Percentiles rank a stretch among this genome's conserved stretches.
These are phyloP conservation scores for Spilogale gracilis DNA, from an alignment of 2,113 vertebrate genomes.

Conservation along the genomic window DNA sequence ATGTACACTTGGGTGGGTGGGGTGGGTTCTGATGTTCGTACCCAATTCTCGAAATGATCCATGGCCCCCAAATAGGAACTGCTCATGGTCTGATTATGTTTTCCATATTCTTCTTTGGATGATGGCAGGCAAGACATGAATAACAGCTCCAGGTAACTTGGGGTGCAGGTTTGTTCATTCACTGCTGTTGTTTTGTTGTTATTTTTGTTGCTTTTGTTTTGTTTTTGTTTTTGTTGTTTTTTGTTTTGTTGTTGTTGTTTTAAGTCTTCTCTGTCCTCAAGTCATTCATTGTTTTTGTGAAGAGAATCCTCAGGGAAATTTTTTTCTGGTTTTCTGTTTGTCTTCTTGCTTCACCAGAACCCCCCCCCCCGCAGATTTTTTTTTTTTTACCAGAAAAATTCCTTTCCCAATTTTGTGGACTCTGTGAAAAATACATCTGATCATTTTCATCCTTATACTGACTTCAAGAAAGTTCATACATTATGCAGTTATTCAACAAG, in stretches of 20 bases:
- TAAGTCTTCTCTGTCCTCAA: not conserved
- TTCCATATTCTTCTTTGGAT: not conserved
- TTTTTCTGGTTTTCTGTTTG: not conserved
- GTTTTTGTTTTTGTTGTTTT: no score
- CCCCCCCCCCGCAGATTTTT: no score
- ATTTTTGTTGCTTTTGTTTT: no score
- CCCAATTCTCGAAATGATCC: not conserved
- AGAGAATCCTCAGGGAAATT: not conserved
- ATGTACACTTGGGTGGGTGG: not conserved
- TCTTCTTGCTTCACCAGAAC: not conserved
- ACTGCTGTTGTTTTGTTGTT: not conserved
- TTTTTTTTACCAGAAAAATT: not conserved
- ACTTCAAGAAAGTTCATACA: not conserved
- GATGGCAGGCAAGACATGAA: not conserved
- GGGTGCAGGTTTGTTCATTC: not conserved
- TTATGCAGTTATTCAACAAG: not conserved
- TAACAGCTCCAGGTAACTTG: not conserved
- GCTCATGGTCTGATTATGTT: not conserved
- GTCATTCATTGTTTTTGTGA: not conserved
- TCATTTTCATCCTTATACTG: not conserved
- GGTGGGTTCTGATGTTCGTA: not conserved
- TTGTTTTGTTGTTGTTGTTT: no score
- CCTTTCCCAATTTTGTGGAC: not conserved
- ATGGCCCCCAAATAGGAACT: not conserved
- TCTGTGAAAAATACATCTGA: not conserved